phyloP scores from a whole-genome alignment of 1,140 invertebrate species.

The Leguminivora glycinivorella region DNA sequence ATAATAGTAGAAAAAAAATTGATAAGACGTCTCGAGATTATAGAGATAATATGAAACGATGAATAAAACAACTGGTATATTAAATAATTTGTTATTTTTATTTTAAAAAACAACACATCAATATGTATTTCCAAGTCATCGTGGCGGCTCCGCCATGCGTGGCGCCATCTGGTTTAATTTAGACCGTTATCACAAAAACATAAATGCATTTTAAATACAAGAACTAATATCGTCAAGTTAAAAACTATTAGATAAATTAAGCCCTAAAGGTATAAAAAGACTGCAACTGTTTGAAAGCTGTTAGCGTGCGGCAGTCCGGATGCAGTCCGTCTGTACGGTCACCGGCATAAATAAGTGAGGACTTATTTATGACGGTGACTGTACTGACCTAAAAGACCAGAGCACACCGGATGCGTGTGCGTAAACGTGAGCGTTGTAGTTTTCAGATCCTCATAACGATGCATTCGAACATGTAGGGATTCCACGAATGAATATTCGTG shows the following conservation, averaged over 20 bases:
- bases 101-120: conserved; percentile 66
- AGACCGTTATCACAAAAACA: conserved; percentile 50
- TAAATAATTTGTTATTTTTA: conserved; percentile 76
- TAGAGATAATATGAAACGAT: not conserved
- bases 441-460: no score
- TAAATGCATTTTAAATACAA: conserved; percentile 50
- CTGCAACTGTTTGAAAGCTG: no score
- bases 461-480: no score
- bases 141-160: conserved; percentile 25
- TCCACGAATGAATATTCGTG: no score
- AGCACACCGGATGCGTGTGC: no score
- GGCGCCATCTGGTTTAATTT: conserved; percentile 31
- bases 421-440: no score
- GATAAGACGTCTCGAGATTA: not conserved
- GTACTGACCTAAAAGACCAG: no score
- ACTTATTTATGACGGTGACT: no score
- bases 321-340: no score
- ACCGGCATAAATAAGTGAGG: no score
- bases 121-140: conserved; percentile 76
- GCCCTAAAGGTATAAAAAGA: not conserved
- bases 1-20: not conserved
- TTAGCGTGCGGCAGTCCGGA: no score
- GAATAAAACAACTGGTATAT: conserved; percentile 68
- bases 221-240: not conserved
- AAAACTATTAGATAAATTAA: not conserved